Conservation (phyloP, 2,113 vertebrate genomes). For the Xerus inauris region DNA sequence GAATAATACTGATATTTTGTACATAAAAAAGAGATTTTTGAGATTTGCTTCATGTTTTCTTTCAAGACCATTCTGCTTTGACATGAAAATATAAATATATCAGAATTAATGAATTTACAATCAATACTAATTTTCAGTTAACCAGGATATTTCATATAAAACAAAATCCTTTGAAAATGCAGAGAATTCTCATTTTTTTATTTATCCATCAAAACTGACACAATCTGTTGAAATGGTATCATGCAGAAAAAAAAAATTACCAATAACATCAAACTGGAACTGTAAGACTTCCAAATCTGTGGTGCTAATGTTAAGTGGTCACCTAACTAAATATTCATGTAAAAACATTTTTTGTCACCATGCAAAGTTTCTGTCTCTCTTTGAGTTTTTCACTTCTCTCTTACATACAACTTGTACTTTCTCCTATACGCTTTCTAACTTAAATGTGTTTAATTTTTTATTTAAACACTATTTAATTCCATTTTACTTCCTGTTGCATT, state of each 20-base stretch:
- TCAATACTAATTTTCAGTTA: not conserved
- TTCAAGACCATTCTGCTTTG: not conserved
- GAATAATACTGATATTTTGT: not conserved
- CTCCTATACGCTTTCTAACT: not conserved
- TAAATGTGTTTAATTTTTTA: not conserved
- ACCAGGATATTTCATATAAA: not conserved
- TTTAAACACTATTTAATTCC: not conserved
- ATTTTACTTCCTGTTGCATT: not conserved
- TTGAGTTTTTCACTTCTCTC: no score
- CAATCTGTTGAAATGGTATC: not conserved
- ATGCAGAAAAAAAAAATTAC: slow-evolving; percentile 11
- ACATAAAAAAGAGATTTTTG: not conserved
- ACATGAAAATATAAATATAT: not conserved
- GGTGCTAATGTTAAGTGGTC: not conserved
- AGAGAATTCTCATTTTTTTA: not conserved
- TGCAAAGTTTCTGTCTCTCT: not conserved
- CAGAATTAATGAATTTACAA: slow-evolving; percentile 49
- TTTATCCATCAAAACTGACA: not conserved
- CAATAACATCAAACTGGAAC: not conserved
- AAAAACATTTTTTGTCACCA: not conserved
- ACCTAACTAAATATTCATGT: not conserved
- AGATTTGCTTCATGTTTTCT: not conserved
- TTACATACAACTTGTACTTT: not conserved
- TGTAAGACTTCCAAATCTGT: not conserved
- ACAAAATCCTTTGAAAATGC: not conserved